Percentiles rank a stretch among this genome's conserved stretches.
These are phyloP conservation scores for Perithous albicinctus DNA, from an alignment of 2,888 invertebrate genomes.

Conservation along the genomic window DNA sequence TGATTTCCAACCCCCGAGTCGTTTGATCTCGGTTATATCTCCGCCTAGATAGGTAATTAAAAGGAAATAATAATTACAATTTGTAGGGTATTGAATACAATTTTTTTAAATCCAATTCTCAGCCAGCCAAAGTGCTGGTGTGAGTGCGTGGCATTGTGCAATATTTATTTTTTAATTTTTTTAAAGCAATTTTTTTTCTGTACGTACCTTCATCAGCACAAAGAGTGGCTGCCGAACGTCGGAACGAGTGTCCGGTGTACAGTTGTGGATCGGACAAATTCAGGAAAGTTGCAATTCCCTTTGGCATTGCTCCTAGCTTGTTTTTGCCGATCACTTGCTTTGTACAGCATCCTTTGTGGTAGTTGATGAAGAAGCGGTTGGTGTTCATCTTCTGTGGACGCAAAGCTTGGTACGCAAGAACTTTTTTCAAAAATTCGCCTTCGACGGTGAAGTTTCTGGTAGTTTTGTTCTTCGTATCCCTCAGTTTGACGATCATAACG, in stretches of 20 bases:
- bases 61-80: slow-evolving; percentile 9
- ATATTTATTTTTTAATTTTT: too few relatives aligned
- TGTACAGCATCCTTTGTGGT: slow-evolving; percentile 57
- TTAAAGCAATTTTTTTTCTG: too few relatives aligned
- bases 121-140: too few relatives aligned
- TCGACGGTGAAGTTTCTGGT: slow-evolving; percentile 57
- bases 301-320: slow-evolving; percentile 60
- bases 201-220: slow-evolving; percentile 28
- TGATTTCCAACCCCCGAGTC: too few relatives aligned
- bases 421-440: slow-evolving; percentile 49
- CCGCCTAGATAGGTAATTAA: slow-evolving; percentile 7
- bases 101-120: neutral
- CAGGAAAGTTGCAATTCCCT: slow-evolving; percentile 40
- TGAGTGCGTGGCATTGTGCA: too few relatives aligned
- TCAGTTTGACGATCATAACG: slow-evolving; percentile 53
- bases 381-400: slow-evolving; percentile 45
- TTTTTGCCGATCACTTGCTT: slow-evolving; percentile 61
- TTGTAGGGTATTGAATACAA: slow-evolving; percentile 14
- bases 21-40: slow-evolving; percentile 12
- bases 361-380: slow-evolving; percentile 63
- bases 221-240: slow-evolving; percentile 52
- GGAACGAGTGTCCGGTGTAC: slow-evolving; percentile 54
- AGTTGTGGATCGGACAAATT: slow-evolving; percentile 50
- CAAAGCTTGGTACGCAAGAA: slow-evolving; percentile 51
- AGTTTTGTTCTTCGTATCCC: slow-evolving; percentile 55